Conservation (phyloP, 2,797 vertebrate species). For the Melanitta fusca region DNA sequence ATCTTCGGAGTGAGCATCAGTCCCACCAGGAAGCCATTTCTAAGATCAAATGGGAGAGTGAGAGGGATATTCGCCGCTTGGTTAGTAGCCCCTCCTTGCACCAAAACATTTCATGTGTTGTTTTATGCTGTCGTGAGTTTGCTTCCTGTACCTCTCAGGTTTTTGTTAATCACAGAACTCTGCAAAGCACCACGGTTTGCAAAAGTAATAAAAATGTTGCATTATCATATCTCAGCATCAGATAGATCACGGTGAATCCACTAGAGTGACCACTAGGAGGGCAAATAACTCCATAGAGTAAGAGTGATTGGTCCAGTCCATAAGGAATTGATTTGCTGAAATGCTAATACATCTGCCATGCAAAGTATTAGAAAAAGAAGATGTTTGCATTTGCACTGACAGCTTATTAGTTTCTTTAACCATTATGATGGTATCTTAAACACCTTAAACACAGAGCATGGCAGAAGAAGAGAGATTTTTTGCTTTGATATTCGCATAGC, state of each 20-base stretch:
- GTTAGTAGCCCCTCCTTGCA: conserved; percentile 76
- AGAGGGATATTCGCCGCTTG: conserved; percentile 94
- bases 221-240: not conserved
- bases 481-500: not conserved
- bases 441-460: not conserved
- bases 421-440: not conserved
- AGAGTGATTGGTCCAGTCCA: not conserved
- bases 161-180: not conserved
- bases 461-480: not conserved
- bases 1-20: conserved; percentile 95
- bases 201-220: not conserved
- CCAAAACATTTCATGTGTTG: not conserved
- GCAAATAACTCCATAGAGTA: not conserved
- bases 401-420: not conserved
- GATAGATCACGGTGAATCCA: not conserved
- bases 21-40: conserved; percentile 97
- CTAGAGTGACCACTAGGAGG: not conserved
- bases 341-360: not conserved
- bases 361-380: not conserved
- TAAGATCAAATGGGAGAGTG: conserved; percentile 98
- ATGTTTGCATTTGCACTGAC: not conserved
- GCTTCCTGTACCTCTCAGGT: not conserved
- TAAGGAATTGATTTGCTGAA: not conserved
- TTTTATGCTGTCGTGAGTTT: not conserved
- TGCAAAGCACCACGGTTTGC: not conserved